Evolutionary conservation across 2,113 vertebrate genomes (phyloP).

Genomic region (Podiceps cristatus): DNA sequence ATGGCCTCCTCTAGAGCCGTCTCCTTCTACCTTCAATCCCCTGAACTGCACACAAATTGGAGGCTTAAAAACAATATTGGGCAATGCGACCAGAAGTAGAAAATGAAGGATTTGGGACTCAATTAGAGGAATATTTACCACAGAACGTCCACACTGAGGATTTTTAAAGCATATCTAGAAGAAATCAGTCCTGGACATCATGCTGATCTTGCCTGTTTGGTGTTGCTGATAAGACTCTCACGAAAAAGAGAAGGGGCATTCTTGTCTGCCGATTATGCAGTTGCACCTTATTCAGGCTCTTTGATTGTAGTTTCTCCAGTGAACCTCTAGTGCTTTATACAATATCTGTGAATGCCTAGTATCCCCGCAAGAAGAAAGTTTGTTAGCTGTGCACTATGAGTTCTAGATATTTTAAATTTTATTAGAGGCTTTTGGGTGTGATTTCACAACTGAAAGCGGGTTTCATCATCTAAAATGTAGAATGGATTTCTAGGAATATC

Average conservation of each 20-base stretch:
- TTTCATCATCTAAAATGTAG: background rate
- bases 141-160: background rate
- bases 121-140: background rate
- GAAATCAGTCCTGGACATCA: background rate
- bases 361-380: background rate
- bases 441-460: background rate
- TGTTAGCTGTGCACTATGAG: background rate
- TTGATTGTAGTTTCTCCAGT: background rate
- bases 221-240: background rate
- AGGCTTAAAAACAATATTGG: background rate
- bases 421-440: background rate
- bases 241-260: background rate
- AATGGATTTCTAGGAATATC: background rate
- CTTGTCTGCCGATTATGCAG: background rate
- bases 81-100: background rate
- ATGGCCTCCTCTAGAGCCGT: background rate
- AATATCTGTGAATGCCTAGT: background rate
- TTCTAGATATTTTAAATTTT: background rate
- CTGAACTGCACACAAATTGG: background rate
- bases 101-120: background rate
- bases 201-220: background rate
- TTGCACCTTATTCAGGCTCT: background rate
- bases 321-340: background rate
- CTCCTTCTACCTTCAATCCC: background rate
- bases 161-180: background rate